Percentiles rank a stretch among this genome's conserved stretches.
These are phyloP conservation scores for Chloropsis hardwickii DNA, from an alignment of 2,113 vertebrate genomes.

Conservation along the genomic window DNA sequence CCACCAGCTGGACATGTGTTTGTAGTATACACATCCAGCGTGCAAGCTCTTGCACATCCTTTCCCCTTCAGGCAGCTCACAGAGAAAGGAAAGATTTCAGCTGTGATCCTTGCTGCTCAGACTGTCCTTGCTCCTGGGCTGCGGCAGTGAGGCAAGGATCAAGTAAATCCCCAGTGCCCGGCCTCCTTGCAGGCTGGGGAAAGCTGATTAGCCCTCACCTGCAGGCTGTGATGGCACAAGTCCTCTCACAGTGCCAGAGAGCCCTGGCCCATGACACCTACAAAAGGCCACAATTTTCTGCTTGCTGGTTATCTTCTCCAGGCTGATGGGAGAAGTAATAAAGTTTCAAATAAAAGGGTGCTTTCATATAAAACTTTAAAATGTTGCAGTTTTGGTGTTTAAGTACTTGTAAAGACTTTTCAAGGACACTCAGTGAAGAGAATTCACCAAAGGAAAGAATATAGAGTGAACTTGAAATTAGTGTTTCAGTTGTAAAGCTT, in stretches of 20 bases:
- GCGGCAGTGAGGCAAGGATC: neutral
- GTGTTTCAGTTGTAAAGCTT: neutral
- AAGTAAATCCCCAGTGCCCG: no score
- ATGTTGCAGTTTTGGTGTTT: neutral
- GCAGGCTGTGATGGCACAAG: neutral
- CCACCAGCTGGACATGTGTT: neutral
- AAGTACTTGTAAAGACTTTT: neutral
- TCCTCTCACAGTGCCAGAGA: neutral
- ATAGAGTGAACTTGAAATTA: neutral
- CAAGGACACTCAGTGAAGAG: neutral
- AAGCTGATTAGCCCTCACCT: neutral
- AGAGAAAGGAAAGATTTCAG: neutral
- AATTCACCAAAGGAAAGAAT: neutral
- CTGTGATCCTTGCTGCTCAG: rapidly evolving
- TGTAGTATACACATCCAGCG: rapidly evolving
- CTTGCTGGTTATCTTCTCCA: neutral
- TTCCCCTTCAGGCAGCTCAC: neutral
- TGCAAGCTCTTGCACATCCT: neutral
- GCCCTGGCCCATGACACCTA: rapidly evolving
- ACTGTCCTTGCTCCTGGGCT: neutral
- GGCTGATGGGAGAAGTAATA: neutral
- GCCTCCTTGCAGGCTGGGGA: rapidly evolving
- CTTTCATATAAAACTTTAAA: no score
- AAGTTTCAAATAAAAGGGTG: neutral
- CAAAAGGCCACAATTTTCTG: rapidly evolving